Evolutionary conservation across 1,140 invertebrate species (phyloP).

Genomic region (Trinorchestia longiramus): DNA sequence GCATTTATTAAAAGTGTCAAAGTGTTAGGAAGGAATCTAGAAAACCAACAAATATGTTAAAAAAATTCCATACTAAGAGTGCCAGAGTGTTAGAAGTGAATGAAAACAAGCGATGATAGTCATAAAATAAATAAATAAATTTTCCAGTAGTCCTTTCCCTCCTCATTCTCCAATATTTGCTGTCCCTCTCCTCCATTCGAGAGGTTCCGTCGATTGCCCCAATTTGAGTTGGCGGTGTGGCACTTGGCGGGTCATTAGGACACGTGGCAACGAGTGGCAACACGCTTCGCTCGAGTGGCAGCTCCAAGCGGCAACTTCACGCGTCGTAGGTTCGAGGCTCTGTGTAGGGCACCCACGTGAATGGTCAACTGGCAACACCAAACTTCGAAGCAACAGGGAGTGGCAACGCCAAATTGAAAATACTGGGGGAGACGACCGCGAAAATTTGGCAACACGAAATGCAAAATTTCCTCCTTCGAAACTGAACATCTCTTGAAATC

Average conservation of each 20-base stretch:
- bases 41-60: too few relatives aligned
- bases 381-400: neutral
- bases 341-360: neutral
- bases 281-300: neutral
- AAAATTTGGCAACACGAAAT: neutral
- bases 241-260: neutral
- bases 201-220: constrained; percentile 4
- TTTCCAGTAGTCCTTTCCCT: neutral
- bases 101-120: neutral
- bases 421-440: too few relatives aligned
- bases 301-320: neutral
- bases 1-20: too few relatives aligned
- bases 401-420: neutral
- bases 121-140: neutral
- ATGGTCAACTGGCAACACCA: neutral
- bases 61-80: too few relatives aligned
- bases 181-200: neutral
- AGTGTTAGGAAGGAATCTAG: too few relatives aligned
- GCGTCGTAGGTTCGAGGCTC: neutral
- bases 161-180: neutral
- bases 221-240: constrained; percentile 24
- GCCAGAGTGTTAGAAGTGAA: too few relatives aligned
- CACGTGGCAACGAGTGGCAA: constrained; percentile 20
- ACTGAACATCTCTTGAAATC: neutral
- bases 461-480: neutral